phyloP scores from a whole-genome alignment of 2,113 vertebrate species.

The Rhinolophus sinicus region DNA sequence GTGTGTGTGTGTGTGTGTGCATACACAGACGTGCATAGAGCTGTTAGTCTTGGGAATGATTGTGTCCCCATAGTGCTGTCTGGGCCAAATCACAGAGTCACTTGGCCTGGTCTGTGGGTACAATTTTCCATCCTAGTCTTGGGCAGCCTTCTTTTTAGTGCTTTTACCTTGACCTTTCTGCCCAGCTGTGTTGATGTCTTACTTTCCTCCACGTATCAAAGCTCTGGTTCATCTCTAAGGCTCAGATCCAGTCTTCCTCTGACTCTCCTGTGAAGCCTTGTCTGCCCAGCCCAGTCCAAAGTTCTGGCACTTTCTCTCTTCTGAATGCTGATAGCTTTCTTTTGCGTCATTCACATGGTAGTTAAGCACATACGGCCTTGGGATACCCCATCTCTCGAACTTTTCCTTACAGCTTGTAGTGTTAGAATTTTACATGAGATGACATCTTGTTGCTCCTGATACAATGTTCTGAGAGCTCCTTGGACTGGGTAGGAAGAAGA shows the following conservation, averaged over 20 bases:
- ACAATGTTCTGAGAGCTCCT: too few relatives aligned
- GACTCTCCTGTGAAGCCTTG: background rate
- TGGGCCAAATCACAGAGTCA: background rate
- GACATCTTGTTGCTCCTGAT: background rate
- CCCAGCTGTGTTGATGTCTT: background rate
- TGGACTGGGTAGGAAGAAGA: too few relatives aligned
- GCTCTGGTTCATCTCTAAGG: background rate
- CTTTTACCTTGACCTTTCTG: background rate
- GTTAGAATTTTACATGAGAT: background rate
- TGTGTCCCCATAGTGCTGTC: background rate
- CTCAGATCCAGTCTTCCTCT: background rate
- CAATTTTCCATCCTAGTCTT: background rate
- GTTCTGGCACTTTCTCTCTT: background rate
- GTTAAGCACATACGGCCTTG: background rate
- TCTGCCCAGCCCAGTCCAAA: background rate
- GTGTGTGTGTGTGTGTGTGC: rapidly evolving
- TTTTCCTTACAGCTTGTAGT: background rate
- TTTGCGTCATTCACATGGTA: background rate
- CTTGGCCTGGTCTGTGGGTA: background rate
- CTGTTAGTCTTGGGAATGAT: background rate
- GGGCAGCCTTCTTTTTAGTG: background rate
- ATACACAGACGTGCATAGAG: rapidly evolving
- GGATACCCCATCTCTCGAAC: background rate
- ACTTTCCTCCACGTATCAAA: background rate
- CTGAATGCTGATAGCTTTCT: background rate